Base-by-base conservation (phyloP, 2,797 vertebrate species). In the Coendou prehensilis region DNA sequence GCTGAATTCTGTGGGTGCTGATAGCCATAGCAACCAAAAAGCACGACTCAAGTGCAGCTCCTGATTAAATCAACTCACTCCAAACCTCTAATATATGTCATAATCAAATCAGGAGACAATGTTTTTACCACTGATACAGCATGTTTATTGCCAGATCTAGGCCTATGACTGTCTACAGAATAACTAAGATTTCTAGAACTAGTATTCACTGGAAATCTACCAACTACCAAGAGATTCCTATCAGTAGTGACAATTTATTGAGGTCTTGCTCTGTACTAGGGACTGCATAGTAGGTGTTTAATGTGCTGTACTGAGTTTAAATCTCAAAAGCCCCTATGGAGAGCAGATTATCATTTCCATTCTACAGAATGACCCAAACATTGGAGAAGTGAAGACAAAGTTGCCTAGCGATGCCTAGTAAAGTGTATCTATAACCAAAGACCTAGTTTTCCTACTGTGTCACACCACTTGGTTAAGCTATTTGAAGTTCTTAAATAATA, bases 401-500 rank as follows among this genome's bases (percentile, higher is more conserved):
- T 85, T 71, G 13, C 41, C 41, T 81, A 73, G 47, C 33, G 9
- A 56, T 86, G 91, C 69, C 23, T n/a, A 78, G 79, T 73, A 76
- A 73, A 52, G 26, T 76, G 3, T 45, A 37, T 82, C 28, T 63
- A 47, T 20, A 93, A 63, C 56, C 50, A 41, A 80, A 93, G 23
- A 28, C 20, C 47, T 87, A 71, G 18, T 87, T 90, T 92, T 84
- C 57, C 54, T 67, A 80, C 33, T 75, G 63, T 30, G 28, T 80
- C 52, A 76, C 67, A 87, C 67, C 87, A 37, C 15, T 86, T 82
- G 17, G 23, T 73, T 87, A 83, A 86, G 69, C 14, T 30, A 37
- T 61, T 88, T 89, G n/a, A 93, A 89, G 59, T 89, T 94, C 52
- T 56, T 67, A 85, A 95, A 9, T 52, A 71, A 93, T 54, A 73